phyloP scores from a whole-genome alignment of 2,113 vertebrate species.

The Tonatia bakeri region DNA sequence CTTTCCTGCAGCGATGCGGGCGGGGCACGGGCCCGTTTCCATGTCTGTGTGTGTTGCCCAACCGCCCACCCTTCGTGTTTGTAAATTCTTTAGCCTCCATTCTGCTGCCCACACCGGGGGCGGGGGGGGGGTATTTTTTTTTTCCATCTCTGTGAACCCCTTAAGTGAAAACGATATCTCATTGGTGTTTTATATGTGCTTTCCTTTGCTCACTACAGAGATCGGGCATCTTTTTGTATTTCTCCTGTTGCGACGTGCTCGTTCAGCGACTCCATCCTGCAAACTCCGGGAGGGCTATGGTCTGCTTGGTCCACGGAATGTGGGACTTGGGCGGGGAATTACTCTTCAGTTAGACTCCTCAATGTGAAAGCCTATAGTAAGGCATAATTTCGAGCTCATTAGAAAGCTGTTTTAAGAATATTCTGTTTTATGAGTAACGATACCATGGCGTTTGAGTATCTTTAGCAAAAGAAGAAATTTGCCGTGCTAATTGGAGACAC shows the following conservation, averaged over 20 bases:
- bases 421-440: not conserved
- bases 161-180: not conserved
- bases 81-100: not conserved
- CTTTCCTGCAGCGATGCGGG: not conserved
- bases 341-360: not conserved
- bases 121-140: too few relatives aligned
- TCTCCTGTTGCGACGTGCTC: slow-evolving; percentile 2
- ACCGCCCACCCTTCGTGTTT: not conserved
- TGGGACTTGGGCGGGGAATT: slow-evolving; percentile 25
- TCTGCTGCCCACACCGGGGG: too few relatives aligned
- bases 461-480: not conserved
- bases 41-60: not conserved
- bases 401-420: slow-evolving; percentile 12
- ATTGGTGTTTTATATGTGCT: not conserved
- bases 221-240: not conserved
- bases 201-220: slow-evolving; percentile 15
- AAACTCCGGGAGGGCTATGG: slow-evolving; percentile 6
- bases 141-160: not conserved
- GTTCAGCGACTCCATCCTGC: slow-evolving; percentile 11
- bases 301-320: slow-evolving; percentile 40
- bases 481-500: not conserved
- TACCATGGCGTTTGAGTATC: not conserved
- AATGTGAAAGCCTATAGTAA: not conserved
- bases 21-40: not conserved
- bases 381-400: not conserved